Percentiles rank a stretch among this genome's conserved stretches.
phyloP scores from a whole-genome alignment of 2,888 invertebrate species.

The Sminthurinus aureus region DNA sequence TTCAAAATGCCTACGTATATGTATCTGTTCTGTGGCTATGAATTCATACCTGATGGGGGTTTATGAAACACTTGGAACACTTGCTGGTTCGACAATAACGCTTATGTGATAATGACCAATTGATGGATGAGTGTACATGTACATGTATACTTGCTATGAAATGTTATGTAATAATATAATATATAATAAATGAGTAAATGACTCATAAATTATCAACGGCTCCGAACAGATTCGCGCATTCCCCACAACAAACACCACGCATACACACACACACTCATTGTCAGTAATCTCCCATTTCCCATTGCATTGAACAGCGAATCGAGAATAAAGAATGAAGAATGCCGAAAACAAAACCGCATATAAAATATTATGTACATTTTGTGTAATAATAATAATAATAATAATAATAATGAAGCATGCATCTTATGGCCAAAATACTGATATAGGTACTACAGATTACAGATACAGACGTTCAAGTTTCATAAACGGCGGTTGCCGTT shows the following conservation, averaged over 20 bases:
- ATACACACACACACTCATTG: neutral
- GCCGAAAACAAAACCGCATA: neutral
- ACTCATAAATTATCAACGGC: slow-evolving; percentile 53
- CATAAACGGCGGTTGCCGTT: slow-evolving; percentile 4
- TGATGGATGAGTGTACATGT: slow-evolving; percentile 51
- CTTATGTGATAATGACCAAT: slow-evolving; percentile 51
- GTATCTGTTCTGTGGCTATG: neutral
- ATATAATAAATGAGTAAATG: slow-evolving; percentile 41
- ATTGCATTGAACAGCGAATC: neutral
- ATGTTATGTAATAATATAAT: too few species aligned
- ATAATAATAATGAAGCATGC: neutral
- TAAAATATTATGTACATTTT: neutral
- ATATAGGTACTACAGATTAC: neutral
- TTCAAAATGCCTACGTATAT: neutral
- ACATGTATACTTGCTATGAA: too few species aligned
- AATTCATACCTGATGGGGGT: slow-evolving; percentile 14
- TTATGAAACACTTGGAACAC: slow-evolving; percentile 32
- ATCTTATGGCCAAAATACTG: neutral
- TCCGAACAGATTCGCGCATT: slow-evolving; percentile 35
- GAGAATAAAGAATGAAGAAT: neutral
- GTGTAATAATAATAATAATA: neutral
- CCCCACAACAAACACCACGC: neutral
- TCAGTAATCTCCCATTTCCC: neutral
- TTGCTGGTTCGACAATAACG: slow-evolving; percentile 40
- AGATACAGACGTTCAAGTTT: neutral